These are phyloP conservation scores for Cryptus armator DNA, from an alignment of 2,888 invertebrate species.

Conservation along the genomic window DNA sequence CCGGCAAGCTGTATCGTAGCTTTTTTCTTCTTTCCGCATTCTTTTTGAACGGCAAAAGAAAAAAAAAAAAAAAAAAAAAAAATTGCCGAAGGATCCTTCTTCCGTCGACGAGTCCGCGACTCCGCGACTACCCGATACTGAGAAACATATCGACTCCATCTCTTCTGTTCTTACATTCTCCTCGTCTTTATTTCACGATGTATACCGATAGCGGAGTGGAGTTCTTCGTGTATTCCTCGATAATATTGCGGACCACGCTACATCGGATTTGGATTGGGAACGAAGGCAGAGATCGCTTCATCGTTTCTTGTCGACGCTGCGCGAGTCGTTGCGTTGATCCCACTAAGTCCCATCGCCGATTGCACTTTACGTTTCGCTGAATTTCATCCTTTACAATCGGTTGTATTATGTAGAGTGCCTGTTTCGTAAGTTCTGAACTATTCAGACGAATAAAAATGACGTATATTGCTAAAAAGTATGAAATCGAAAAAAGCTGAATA, in stretches of 20 bases:
- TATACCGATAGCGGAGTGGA: slow-evolving; percentile 9
- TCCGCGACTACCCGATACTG: slow-evolving; percentile 35
- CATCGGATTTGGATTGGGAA: slow-evolving; percentile 29
- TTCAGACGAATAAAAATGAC: not conserved
- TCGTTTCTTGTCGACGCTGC: slow-evolving; percentile 57
- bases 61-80: too few species aligned
- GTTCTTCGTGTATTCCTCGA: slow-evolving; percentile 31
- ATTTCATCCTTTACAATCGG: slow-evolving; percentile 11
- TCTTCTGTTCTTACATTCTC: slow-evolving; percentile 8
- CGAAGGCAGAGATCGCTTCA: slow-evolving; percentile 13
- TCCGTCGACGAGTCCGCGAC: slow-evolving; percentile 30
- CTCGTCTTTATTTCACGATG: slow-evolving; percentile 21
- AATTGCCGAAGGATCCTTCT: slow-evolving; percentile 14
- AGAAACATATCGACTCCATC: slow-evolving; percentile 34
- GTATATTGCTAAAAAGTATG: not conserved
- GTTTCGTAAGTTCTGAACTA: not conserved
- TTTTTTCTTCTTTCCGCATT: slow-evolving; percentile 16
- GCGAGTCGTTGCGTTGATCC: not conserved
- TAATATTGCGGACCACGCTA: slow-evolving; percentile 48
- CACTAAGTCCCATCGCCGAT: slow-evolving; percentile 8
- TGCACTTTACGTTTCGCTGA: slow-evolving; percentile 36
- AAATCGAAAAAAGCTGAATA: not conserved
- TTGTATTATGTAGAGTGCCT: not conserved
- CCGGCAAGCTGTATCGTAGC: slow-evolving; percentile 42
- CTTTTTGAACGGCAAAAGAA: slow-evolving; percentile 21